A percentile compares a stretch with the other conserved stretches of the same genome.
These are phyloP conservation scores for Condylura cristata DNA, from an alignment of 2,113 vertebrate genomes.

Conservation along the genomic window DNA sequence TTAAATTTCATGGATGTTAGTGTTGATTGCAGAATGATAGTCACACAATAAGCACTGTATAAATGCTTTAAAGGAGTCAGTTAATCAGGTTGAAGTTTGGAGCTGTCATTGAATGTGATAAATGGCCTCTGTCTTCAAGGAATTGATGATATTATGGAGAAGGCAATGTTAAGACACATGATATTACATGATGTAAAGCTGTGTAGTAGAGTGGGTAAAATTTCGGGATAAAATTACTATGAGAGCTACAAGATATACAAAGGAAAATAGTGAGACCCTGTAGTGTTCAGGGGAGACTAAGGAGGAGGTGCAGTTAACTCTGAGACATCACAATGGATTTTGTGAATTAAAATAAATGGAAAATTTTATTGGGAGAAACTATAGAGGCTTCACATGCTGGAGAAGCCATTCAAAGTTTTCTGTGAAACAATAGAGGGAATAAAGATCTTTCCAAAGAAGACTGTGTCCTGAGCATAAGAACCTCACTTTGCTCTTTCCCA, in stretches of 20 bases:
- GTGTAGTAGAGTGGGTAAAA: neutral
- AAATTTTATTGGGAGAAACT: neutral
- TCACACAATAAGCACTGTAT: neutral
- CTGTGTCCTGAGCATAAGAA: neutral
- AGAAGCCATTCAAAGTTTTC: neutral
- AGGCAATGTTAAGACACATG: neutral
- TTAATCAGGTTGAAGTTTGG: conserved; percentile 36
- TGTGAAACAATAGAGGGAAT: neutral
- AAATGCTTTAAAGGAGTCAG: neutral
- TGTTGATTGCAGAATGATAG: neutral
- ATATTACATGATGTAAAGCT: neutral
- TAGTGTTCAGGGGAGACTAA: neutral
- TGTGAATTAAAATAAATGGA: neutral
- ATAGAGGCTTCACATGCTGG: neutral
- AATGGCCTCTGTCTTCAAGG: neutral
- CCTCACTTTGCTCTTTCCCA: neutral
- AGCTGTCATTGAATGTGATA: neutral
- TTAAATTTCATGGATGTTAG: neutral
- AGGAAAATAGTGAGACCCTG: neutral
- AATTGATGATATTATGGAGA: conserved; percentile 6
- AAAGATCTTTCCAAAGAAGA: neutral
- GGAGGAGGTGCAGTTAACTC: neutral
- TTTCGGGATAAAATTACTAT: neutral
- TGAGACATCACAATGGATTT: neutral
- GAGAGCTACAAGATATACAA: neutral